Base-by-base conservation (phyloP, 2,888 invertebrate species). In the Volucella inanis region DNA sequence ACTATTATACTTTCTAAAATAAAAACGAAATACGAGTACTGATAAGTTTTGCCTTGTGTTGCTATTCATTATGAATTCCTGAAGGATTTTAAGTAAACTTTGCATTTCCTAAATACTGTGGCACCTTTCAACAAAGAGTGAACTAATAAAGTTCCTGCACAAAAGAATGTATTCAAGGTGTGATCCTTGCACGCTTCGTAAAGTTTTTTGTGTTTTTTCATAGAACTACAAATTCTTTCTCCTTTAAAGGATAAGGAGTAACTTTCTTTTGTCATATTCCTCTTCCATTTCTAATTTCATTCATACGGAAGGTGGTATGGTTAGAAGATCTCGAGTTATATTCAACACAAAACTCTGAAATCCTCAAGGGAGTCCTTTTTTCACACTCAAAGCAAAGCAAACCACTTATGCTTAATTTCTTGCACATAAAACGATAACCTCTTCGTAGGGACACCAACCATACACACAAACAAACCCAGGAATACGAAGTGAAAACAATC, bases 131-230 rank as follows among this genome's bases (percentile, higher is more conserved):
- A 11, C 15, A 41, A 43, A 55, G 15, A 43, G 15, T 31, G 6
- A 31, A 31, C 31, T 15, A 61, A 52, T 41, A 10, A 54, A 18
- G 8, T 18, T 47, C 47, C 39, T 39, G n/a, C n/a, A 31, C 22
- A 72, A 54, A 57, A 55, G 22, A 41, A 74, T 74, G 55, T 31
- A 31, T 31, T 31, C 55, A 45, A 62, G 55, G 22, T n/a, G 14
- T 12, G 15, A 55, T 41, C 41, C 22, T n/a, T 64, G 55, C 38
- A 71, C 41, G 47, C 74, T 54, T 45, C 43, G 39, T 8, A 38
- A 54, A 45, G n/a, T 64, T 1, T n/a, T 14, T 38, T 49, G 31
- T 64, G 3, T n/a, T 14, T 38, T 64, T 64, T 64, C 49, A 49
- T 49, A 38, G 47, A 12, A 45, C 45, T 31, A 18, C 31, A 68